phyloP scores from a whole-genome alignment of 2,888 invertebrate genomes.

The Gari tellinella region DNA sequence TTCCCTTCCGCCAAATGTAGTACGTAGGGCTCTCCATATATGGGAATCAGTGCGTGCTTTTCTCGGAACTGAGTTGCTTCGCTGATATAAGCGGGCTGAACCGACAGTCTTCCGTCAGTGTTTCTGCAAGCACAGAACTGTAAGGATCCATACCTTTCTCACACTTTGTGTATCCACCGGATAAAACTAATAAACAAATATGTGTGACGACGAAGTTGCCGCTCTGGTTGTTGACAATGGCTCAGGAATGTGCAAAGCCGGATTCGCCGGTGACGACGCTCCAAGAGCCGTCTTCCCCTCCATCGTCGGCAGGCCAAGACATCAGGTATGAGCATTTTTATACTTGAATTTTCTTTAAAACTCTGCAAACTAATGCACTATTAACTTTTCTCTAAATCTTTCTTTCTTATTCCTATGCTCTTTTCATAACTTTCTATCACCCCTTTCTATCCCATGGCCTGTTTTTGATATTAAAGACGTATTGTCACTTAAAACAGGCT shows the following conservation, averaged over 20 bases:
- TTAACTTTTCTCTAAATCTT: no score
- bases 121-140: constrained; percentile 38
- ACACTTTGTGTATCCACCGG: constrained; percentile 27
- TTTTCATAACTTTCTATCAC: no score
- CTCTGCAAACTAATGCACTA: no score
- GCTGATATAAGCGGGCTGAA: constrained; percentile 39
- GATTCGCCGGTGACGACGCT: constrained; percentile 72
- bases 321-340: constrained; percentile 56
- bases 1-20: constrained; percentile 45
- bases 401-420: no score
- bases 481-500: no score
- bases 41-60: constrained; percentile 45
- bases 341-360: no score
- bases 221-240: constrained; percentile 89
- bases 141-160: constrained; percentile 36
- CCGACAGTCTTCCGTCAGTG: constrained; percentile 39
- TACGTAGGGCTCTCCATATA: constrained; percentile 49
- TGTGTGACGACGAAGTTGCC: constrained; percentile 83
- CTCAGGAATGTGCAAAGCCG: constrained; percentile 87
- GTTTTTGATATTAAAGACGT: no score
- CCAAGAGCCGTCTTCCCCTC: constrained; percentile 72
- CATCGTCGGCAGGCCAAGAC: constrained; percentile 71
- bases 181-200: constrained; percentile 51
- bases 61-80: constrained; percentile 46
- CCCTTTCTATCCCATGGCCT: no score